Percentiles rank a stretch among this genome's conserved stretches.
phyloP scores from a whole-genome alignment of 1,140 invertebrate species.

The Sinonovacula constricta region DNA sequence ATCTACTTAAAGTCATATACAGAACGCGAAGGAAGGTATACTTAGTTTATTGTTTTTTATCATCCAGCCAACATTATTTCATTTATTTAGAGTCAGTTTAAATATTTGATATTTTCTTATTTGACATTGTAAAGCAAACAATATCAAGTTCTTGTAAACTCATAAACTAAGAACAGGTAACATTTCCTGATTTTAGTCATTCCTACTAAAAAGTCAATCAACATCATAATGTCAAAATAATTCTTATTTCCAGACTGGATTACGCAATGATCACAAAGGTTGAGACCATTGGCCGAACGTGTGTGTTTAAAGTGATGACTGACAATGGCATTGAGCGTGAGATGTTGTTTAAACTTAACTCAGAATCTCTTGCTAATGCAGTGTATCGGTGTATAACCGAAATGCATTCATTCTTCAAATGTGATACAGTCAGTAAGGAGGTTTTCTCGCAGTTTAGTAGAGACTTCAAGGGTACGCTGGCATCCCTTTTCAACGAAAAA shows the following conservation, averaged over 20 bases:
- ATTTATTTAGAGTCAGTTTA: too few species aligned
- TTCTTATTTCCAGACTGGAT: constrained; percentile 84
- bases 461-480: constrained; percentile 94
- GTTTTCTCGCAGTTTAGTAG: constrained; percentile 92
- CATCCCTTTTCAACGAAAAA: constrained; percentile 91
- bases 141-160: too few species aligned
- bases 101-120: too few species aligned
- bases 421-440: constrained; percentile 91
- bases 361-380: constrained; percentile 86
- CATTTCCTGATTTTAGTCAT: neutral
- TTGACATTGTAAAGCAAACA: too few species aligned
- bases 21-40: too few species aligned
- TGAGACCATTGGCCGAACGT: constrained; percentile 86
- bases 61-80: neutral
- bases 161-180: too few species aligned
- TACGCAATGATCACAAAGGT: constrained; percentile 91
- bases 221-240: neutral
- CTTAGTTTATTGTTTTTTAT: neutral
- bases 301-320: constrained; percentile 83
- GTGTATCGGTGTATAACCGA: constrained; percentile 93
- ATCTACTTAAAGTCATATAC: too few species aligned
- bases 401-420: constrained; percentile 94
- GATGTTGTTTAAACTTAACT: constrained; percentile 89
- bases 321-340: constrained; percentile 84
- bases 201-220: neutral